These are phyloP conservation scores for Zaprionus lineosus DNA, from an alignment of 2,888 invertebrate genomes.

Conservation along the genomic window DNA sequence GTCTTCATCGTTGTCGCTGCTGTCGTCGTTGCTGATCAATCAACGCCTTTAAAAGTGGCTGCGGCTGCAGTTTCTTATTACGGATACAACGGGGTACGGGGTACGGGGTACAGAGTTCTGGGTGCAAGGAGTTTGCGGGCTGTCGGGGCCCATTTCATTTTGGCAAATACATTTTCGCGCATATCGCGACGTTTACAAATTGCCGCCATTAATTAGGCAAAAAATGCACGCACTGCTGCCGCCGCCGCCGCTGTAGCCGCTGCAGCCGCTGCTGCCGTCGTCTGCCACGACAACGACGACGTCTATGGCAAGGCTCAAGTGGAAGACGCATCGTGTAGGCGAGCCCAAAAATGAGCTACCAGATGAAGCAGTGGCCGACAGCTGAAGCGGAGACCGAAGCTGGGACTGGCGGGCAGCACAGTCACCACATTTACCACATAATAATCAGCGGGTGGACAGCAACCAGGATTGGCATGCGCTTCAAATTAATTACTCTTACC, in stretches of 20 bases:
- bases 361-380: constrained; percentile 26
- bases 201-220: constrained; percentile 80
- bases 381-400: too few species aligned
- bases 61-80: constrained; percentile 61
- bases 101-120: background rate
- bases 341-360: constrained; percentile 69
- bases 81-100: constrained; percentile 40
- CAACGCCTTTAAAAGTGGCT: constrained; percentile 75
- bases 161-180: constrained; percentile 75
- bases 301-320: background rate
- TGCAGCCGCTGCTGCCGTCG: too few species aligned
- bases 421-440: constrained; percentile 61
- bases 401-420: constrained; percentile 19
- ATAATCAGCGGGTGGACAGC: constrained; percentile 78
- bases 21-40: constrained; percentile 69
- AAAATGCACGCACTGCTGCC: constrained; percentile 70
- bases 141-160: constrained; percentile 39
- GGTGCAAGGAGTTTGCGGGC: background rate
- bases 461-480: constrained; percentile 76
- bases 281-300: constrained; percentile 15
- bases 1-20: constrained; percentile 9
- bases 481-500: constrained; percentile 70
- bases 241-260: too few species aligned
- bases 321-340: constrained; percentile 51
- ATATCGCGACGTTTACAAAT: constrained; percentile 80